Evolutionary conservation across 2,113 vertebrate genomes (phyloP).

Genomic region (Megaleporinus macrocephalus): DNA sequence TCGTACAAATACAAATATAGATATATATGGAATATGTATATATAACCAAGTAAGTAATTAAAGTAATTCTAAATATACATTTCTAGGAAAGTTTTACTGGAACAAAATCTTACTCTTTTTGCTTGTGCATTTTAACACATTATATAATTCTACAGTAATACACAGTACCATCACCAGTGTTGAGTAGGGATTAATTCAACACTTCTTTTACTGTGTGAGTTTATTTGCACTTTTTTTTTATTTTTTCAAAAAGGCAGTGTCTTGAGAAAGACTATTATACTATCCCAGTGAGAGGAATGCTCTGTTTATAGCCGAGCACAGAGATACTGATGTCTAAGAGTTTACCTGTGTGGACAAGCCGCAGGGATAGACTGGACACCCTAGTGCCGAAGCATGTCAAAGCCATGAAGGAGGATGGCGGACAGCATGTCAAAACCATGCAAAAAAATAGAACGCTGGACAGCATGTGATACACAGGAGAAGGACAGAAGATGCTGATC

Average conservation of each 20-base stretch:
- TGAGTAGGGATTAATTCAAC: conserved; percentile 37
- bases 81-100: conserved; percentile 29
- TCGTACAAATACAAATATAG: conserved; percentile 11
- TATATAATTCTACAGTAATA: conserved; percentile 29
- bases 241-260: conserved; percentile 25
- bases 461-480: conserved; percentile 27
- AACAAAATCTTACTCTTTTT: conserved; percentile 31
- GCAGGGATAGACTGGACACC: conserved; percentile 17
- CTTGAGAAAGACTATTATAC: conserved; percentile 40
- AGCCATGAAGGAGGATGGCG: conserved; percentile 34
- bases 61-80: conserved; percentile 19
- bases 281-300: conserved; percentile 9
- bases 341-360: conserved; percentile 13
- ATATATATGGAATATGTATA: conserved; percentile 3
- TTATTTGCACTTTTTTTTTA: conserved; percentile 41
- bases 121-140: conserved; percentile 34
- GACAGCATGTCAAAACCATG: conserved; percentile 33
- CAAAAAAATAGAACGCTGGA: conserved; percentile 24
- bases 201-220: conserved; percentile 43
- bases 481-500: conserved; percentile 16
- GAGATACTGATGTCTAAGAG: conserved; percentile 29
- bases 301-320: conserved; percentile 14
- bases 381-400: conserved; percentile 26
- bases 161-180: conserved; percentile 39
- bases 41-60: conserved; percentile 12